A percentile compares a stretch with the other conserved stretches of the same genome.
These are phyloP conservation scores for Onychostoma macrolepis DNA, from an alignment of 2,113 vertebrate genomes.

Conservation along the genomic window DNA sequence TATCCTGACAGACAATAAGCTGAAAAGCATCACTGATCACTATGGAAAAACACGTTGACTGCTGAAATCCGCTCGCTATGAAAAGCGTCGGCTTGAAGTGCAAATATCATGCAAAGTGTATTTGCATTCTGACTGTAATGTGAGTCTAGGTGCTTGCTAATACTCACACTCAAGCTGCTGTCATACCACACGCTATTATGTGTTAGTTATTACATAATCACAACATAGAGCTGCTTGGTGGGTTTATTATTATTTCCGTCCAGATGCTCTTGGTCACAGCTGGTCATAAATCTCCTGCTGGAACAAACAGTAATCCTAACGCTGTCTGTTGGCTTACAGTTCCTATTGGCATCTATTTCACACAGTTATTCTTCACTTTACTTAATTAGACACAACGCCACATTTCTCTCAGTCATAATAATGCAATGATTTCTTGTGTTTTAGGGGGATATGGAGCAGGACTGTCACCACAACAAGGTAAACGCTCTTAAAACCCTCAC, in stretches of 20 bases:
- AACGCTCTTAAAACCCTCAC: not conserved
- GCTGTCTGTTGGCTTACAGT: not conserved
- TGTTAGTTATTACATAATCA: not conserved
- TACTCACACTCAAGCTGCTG: not conserved
- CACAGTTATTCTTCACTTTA: not conserved
- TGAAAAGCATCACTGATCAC: too few relatives aligned
- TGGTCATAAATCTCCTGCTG: slow-evolving; percentile 3
- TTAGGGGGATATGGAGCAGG: slow-evolving; percentile 71
- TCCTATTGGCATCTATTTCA: not conserved
- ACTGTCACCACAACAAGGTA: slow-evolving; percentile 79
- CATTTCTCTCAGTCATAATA: not conserved
- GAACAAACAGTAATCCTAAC: slow-evolving; percentile 1
- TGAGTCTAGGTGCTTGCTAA: not conserved
- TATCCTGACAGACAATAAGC: too few relatives aligned
- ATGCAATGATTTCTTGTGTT: slow-evolving; percentile 44
- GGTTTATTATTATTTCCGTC: not conserved
- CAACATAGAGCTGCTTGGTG: not conserved
- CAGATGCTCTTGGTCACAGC: slow-evolving; percentile 9
- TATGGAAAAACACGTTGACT: too few relatives aligned
- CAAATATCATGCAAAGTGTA: slow-evolving; percentile 49
- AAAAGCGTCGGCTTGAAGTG: slow-evolving; percentile 14
- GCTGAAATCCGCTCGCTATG: slow-evolving; percentile 5
- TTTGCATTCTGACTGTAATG: not conserved
- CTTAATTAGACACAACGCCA: not conserved
- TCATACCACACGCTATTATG: not conserved